phyloP scores from a whole-genome alignment of 2,888 invertebrate species.

The Apomyelois bistriatella region DNA sequence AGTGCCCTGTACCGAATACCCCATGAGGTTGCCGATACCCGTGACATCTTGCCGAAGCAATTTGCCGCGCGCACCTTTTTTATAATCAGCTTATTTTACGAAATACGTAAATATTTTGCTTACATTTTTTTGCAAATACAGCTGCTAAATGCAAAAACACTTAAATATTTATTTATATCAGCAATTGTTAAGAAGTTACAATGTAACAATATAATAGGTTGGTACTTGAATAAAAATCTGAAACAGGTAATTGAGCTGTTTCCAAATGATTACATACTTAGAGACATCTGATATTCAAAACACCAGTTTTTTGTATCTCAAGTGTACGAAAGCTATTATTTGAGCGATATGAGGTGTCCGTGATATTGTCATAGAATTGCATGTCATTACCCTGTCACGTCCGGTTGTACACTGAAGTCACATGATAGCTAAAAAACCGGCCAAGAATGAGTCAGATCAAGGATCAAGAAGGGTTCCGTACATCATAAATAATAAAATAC shows the following conservation, averaged over 20 bases:
- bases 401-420: constrained; percentile 14
- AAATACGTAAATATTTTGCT: background rate
- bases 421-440: constrained; percentile 14
- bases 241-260: background rate
- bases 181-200: background rate
- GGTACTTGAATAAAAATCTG: background rate
- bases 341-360: background rate
- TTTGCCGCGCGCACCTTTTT: too few relatives aligned
- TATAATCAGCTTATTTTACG: too few relatives aligned
- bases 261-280: background rate
- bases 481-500: background rate
- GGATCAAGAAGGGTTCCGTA: background rate
- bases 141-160: too few relatives aligned
- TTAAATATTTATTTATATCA: too few relatives aligned
- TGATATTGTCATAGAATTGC: constrained; percentile 4
- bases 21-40: too few relatives aligned
- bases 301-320: constrained; percentile 1
- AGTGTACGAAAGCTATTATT: constrained; percentile 8
- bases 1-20: too few relatives aligned
- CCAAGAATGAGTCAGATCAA: background rate
- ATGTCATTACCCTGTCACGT: constrained; percentile 13
- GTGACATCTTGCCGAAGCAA: too few relatives aligned
- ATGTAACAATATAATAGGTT: background rate
- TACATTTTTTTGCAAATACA: background rate
- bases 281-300: background rate